phyloP scores from a whole-genome alignment of 2,888 invertebrate species.

The Tethea ocularis region DNA sequence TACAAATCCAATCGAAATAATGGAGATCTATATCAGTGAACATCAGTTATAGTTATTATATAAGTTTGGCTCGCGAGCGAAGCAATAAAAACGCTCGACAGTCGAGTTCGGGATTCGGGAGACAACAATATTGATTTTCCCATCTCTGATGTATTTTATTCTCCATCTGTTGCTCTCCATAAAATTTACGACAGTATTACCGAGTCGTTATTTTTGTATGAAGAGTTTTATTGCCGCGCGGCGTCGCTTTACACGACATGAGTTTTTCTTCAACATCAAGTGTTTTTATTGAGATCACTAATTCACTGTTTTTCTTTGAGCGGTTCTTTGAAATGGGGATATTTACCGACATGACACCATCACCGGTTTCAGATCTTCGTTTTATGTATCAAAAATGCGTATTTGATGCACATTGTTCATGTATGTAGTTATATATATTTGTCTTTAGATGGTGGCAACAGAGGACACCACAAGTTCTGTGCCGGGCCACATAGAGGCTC shows the following conservation, averaged over 20 bases:
- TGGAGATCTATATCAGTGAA: constrained; percentile 18
- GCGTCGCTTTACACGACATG: constrained; percentile 60
- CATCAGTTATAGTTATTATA: constrained; percentile 35
- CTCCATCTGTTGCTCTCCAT: constrained; percentile 82
- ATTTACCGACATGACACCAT: constrained; percentile 12
- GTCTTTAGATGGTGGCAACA: constrained; percentile 91
- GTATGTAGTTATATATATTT: constrained; percentile 23
- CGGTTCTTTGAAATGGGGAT: not conserved
- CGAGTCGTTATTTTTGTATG: constrained; percentile 79
- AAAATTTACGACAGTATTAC: constrained; percentile 80
- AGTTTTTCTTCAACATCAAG: constrained; percentile 54
- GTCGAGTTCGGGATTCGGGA: constrained; percentile 64
- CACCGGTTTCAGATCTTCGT: not conserved
- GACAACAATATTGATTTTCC: constrained; percentile 78
- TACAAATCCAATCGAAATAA: constrained; percentile 13
- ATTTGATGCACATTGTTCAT: not conserved
- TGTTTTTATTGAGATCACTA: constrained; percentile 47
- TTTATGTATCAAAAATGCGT: not conserved
- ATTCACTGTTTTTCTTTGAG: constrained; percentile 39
- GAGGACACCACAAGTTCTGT: constrained; percentile 87
- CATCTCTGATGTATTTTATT: constrained; percentile 72
- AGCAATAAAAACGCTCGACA: constrained; percentile 64
- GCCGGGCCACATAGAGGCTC: constrained; percentile 85
- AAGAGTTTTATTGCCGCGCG: constrained; percentile 72
- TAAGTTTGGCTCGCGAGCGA: constrained; percentile 47